These are phyloP conservation scores for Rhynchonycteris naso DNA, from an alignment of 2,797 vertebrate genomes.

Conservation along the genomic window DNA sequence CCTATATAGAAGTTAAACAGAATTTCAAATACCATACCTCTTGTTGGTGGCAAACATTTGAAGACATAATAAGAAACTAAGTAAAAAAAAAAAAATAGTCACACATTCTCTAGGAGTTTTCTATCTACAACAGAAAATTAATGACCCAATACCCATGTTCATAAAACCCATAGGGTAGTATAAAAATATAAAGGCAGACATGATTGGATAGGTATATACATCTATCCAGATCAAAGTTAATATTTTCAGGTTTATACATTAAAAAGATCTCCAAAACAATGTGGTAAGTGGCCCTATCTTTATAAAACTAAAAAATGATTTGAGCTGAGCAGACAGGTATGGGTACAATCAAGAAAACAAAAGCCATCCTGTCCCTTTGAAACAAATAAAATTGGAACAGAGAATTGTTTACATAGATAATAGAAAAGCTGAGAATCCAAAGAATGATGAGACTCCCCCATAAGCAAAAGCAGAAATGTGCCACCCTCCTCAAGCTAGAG, in stretches of 20 bases:
- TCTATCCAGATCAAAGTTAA: not conserved
- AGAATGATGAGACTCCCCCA: not conserved
- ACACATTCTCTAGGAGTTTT: slow-evolving; percentile 14
- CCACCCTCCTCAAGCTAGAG: not conserved
- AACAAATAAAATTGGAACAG: not conserved
- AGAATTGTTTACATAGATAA: not conserved
- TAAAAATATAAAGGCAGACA: slow-evolving; percentile 25
- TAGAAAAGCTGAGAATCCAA: not conserved
- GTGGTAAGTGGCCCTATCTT: not conserved
- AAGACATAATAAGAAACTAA: not conserved
- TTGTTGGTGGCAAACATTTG: not conserved
- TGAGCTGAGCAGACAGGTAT: not conserved
- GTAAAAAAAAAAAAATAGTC: slow-evolving; percentile 20
- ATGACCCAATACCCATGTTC: not conserved
- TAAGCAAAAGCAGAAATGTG: not conserved
- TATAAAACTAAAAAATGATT: slow-evolving; percentile 24
- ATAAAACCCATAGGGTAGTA: not conserved
- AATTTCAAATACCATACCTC: not conserved
- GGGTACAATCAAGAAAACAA: not conserved
- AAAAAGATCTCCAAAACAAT: not conserved
- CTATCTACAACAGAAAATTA: not conserved
- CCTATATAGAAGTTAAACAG: not conserved
- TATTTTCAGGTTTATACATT: not conserved
- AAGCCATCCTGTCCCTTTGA: not conserved
- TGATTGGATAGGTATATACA: not conserved